Evolutionary conservation across 2,888 invertebrate genomes (phyloP).

Genomic region (Auanema freiburgensis): DNA sequence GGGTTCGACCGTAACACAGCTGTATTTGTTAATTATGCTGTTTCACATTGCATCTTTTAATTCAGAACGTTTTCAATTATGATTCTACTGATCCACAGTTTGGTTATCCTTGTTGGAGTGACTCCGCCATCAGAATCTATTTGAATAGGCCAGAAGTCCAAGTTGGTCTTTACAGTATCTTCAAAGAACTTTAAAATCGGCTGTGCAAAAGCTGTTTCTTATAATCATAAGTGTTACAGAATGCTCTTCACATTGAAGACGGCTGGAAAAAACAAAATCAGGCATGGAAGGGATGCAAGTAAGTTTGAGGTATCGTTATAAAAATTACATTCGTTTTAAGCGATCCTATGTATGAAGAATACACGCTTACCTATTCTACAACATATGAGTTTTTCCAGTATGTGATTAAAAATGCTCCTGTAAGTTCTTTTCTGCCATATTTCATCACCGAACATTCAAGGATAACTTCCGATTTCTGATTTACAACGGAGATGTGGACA

Average conservation of each 20-base stretch:
- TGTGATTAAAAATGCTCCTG: conserved; percentile 25
- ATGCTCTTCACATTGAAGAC: conserved; percentile 45
- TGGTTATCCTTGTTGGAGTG: conserved; percentile 60
- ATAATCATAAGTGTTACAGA: conserved; percentile 20
- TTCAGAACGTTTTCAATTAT: conserved; percentile 41
- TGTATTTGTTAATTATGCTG: no score
- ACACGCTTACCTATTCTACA: conserved; percentile 33
- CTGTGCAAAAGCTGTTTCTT: neutral
- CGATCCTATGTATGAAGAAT: conserved; percentile 32
- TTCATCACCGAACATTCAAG: no score
- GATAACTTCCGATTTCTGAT: conserved; percentile 51
- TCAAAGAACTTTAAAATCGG: neutral
- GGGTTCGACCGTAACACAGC: conserved; percentile 30
- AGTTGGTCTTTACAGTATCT: neutral
- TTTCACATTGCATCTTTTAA: conserved; percentile 1
- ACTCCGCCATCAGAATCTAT: conserved; percentile 49
- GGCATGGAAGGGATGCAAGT: conserved; percentile 50
- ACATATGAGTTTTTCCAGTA: conserved; percentile 41
- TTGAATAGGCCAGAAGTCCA: conserved; percentile 34
- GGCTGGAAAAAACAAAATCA: conserved; percentile 43
- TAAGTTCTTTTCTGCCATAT: neutral
- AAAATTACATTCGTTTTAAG: no score
- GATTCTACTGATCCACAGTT: conserved; percentile 52
- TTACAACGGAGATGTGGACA: conserved; percentile 56
- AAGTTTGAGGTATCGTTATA: neutral